Evolutionary conservation across 2,113 vertebrate genomes (phyloP), one percentile per base, ranked within the genome.

Genomic region (Tyrannus savana): DNA sequence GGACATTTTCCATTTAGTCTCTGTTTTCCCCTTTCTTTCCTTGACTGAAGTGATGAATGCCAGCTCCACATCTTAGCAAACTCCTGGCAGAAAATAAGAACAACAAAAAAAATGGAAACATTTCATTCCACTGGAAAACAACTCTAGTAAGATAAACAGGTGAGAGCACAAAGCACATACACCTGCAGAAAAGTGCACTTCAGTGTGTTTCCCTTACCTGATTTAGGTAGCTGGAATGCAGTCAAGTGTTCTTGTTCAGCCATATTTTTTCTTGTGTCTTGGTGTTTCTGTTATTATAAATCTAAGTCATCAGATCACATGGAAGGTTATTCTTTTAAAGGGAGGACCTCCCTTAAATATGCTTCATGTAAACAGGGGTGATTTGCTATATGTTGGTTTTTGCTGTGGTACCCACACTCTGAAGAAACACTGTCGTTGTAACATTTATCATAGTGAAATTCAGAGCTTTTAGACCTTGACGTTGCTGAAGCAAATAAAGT

Each of bases 401-500:
- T 76, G 42, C 59, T 68, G 12, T 23, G 59, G n/a, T 74, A 53
- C 63, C 73, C 77, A 41, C 0, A 12, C 9, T 66, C 30, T 84
- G 49, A 96, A 91, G 33, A 69, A 91, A 83, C 18, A 4, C 42
- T 50, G 74, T 64, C 67, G 80, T 77, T 60, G 28, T 84, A 87
- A 53, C 24, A 30, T 88, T 59, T 17, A 17, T 31, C 75, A 46
- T 28, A 75, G 60, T 46, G 76, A 96, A 95, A 88, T 86, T 64
- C 18, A 71, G 49, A 68, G 79, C n/a, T 79, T 80, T 95, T 90
- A 94, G 79, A 91, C 50, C 50, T 91, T 88, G 80, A 69, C 56
- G 44, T 63, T 92, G 37, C 31, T 84, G 68, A 96, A 97, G 82
- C 24, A 97, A 93, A 95, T 68, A 92, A 97, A 97, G 74, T 37